These are phyloP conservation scores for Mythimna ferrago DNA, from an alignment of 2,888 invertebrate species.

Conservation along the genomic window DNA sequence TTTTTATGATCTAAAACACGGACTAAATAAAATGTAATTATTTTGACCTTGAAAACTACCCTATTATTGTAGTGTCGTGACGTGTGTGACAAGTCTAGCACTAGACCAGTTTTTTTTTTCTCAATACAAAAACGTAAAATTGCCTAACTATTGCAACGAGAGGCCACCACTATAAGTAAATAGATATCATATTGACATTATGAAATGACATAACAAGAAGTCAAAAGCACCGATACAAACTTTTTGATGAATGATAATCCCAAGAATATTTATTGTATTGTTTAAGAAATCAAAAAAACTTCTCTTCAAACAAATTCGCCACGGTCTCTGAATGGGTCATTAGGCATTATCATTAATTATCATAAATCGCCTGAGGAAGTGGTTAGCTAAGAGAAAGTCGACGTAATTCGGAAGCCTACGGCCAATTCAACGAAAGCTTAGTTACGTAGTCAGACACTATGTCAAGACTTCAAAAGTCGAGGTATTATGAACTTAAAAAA, in stretches of 20 bases:
- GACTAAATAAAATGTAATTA: too few species aligned
- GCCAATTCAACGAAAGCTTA: constrained; percentile 14
- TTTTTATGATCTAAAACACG: too few species aligned
- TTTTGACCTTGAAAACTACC: too few species aligned
- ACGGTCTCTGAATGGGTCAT: constrained; percentile 34
- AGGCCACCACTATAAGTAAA: background rate
- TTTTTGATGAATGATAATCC: too few species aligned
- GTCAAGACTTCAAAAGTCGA: background rate
- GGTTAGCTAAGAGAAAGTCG: constrained; percentile 44
- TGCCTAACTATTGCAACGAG: background rate
- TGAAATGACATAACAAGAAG: background rate
- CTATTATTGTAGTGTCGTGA: too few species aligned
- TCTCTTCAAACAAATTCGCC: constrained; percentile 16
- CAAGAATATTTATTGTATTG: constrained; percentile 7
- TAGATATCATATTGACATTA: background rate
- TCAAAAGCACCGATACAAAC: too few species aligned
- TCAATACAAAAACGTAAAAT: background rate
- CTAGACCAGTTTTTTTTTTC: background rate
- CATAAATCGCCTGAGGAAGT: constrained; percentile 38
- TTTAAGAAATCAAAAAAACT: background rate
- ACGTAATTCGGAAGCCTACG: constrained; percentile 37
- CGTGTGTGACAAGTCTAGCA: too few species aligned
- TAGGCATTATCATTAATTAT: constrained; percentile 37
- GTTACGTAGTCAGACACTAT: background rate
- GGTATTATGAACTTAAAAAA: background rate